Evolutionary conservation across 1,140 invertebrate genomes (phyloP), one percentile per base, ranked within the genome.

Genomic region (Tribolium castaneum): DNA sequence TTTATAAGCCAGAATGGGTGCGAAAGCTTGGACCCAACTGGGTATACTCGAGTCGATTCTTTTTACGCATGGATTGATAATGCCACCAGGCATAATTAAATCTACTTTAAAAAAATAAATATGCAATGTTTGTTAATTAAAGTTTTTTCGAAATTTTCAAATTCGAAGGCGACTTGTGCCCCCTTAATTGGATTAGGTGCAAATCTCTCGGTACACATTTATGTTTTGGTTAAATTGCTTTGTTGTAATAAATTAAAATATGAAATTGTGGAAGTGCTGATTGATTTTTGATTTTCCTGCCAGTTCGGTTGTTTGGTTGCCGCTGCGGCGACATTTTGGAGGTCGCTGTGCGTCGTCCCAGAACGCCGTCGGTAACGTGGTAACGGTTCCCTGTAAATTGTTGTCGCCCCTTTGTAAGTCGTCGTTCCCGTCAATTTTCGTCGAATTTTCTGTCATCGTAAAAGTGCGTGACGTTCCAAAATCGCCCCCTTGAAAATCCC

Each of bases 1-100:
- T 59, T 59, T 22, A 35, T 66, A 13, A 66, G 59, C 39, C 59
- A 66, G 34, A 66, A 66, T 66, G 59, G 59, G 12, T 66, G 59
- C 13, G 59, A 66, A 66, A 66, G 59, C 6, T 39, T 39, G 34
- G 59, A 66, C 14, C 59, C 59, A 7, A 35, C 25, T 39, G 59
- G 59, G 6, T 66, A 12, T 39, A 66, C 59, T 13, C 25, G 59
- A 66, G 30, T 22, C n/a, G 59, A 66, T 66, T n/a, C 59, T 13
- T 66, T 9, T 12, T 35, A 35, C 6, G n/a, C n/a, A 5, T 66
- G 59, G 59, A 66, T 66, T 66, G 12, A 12, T 6, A 66, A 66
- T 35, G 14, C 12, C 7, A 66, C 59, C 3, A 66, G 19, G 34
- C 1, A 39, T 16, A 35, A 66, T 39, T 66, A 39, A 30, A 3